Percentiles rank a stretch among this genome's conserved stretches.
Evolutionary conservation across 2,888 invertebrate genomes (phyloP).

Genomic region (Drosophila borealis): DNA sequence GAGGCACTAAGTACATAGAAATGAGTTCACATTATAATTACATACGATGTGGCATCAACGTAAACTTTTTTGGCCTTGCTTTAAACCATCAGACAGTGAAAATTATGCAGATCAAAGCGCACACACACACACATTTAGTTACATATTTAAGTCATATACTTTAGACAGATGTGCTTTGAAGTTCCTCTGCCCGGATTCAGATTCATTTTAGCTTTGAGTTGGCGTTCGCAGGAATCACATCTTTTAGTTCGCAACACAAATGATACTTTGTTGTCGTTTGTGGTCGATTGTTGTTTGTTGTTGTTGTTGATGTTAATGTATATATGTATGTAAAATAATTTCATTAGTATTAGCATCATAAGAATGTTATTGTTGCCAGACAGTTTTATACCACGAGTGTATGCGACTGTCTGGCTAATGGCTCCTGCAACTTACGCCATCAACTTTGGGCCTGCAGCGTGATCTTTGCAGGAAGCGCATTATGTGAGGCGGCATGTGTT

Average conservation of each 20-base stretch:
- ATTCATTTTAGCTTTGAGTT: slow-evolving; percentile 74
- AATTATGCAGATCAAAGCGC: slow-evolving; percentile 66
- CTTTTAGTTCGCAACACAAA: slow-evolving; percentile 72
- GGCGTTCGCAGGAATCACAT: slow-evolving; percentile 73
- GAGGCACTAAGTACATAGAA: slow-evolving; percentile 54
- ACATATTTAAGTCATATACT: slow-evolving; percentile 14
- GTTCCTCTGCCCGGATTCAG: slow-evolving; percentile 30
- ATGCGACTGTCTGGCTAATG: slow-evolving; percentile 36
- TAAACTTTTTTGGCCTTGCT: slow-evolving; percentile 56
- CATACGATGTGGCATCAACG: slow-evolving; percentile 51
- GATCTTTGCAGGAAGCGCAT: slow-evolving; percentile 72
- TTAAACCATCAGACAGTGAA: slow-evolving; percentile 48
- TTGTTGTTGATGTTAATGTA: slow-evolving; percentile 2
- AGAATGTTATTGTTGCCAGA: slow-evolving; percentile 56
- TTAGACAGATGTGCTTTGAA: slow-evolving; percentile 63
- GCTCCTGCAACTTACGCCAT: slow-evolving; percentile 64
- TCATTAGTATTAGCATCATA: slow-evolving; percentile 64
- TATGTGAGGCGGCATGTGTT: slow-evolving; percentile 69
- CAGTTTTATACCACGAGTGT: slow-evolving; percentile 43
- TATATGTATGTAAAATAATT: slow-evolving; percentile 28
- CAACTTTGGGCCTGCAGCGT: slow-evolving; percentile 68
- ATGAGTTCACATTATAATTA: slow-evolving; percentile 65
- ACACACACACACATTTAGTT: slow-evolving; percentile 5
- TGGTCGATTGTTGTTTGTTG: slow-evolving; percentile 20
- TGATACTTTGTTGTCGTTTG: slow-evolving; percentile 67